Evolutionary conservation across 2,797 vertebrate species (phyloP).

Genomic region (Phataginus tricuspis): DNA sequence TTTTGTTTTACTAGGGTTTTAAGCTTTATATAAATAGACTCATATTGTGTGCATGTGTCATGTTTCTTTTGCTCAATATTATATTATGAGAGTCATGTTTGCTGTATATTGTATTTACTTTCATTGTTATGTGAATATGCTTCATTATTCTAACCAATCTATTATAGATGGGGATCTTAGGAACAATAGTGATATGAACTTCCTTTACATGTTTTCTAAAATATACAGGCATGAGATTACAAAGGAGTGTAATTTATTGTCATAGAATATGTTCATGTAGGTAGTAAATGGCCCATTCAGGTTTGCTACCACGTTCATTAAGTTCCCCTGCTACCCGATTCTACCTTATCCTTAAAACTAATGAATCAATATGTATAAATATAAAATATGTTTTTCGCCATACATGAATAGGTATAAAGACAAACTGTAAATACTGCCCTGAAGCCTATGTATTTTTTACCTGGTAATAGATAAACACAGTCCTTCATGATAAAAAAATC

Average conservation of each 20-base stretch:
- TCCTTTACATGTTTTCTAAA: neutral
- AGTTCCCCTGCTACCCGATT: neutral
- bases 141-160: neutral
- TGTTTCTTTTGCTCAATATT: neutral
- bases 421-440: neutral
- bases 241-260: neutral
- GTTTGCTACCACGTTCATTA: neutral
- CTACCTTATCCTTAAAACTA: neutral
- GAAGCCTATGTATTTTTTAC: neutral
- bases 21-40: neutral
- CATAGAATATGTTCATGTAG: neutral
- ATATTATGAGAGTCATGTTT: neutral
- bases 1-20: conserved; percentile 24
- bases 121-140: neutral
- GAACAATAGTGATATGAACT: neutral
- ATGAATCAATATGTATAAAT: neutral
- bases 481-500: neutral
- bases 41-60: neutral
- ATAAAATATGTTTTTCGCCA: neutral
- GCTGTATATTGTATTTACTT: neutral
- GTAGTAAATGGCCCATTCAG: neutral
- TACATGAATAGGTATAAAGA: neutral
- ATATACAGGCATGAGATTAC: neutral
- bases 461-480: neutral
- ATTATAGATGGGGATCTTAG: neutral